Conservation (phyloP, 1,140 invertebrate genomes). For the Drosophila parabipectinata region DNA sequence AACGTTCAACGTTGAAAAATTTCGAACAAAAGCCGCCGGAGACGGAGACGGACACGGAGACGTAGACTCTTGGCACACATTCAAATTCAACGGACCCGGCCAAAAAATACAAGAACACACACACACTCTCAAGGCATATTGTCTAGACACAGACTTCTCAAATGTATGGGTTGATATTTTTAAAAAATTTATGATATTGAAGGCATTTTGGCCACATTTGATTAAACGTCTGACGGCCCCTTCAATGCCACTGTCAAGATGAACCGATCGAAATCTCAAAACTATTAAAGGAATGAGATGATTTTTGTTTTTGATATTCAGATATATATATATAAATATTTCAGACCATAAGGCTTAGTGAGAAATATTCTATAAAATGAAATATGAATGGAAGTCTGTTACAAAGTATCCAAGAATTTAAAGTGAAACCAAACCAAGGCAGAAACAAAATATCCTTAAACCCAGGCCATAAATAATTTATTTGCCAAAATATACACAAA, state of each 20-base stretch:
- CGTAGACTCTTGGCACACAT: slow-evolving; percentile 59
- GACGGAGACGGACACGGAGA: slow-evolving; percentile 14
- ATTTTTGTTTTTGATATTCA: too few species aligned
- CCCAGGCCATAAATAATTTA: too few species aligned
- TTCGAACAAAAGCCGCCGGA: slow-evolving; percentile 21
- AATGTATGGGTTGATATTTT: slow-evolving; percentile 50
- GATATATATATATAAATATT: too few species aligned
- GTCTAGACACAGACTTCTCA: not conserved
- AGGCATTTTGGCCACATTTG: slow-evolving; percentile 37
- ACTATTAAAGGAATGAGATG: too few species aligned
- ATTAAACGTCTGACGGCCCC: slow-evolving; percentile 12
- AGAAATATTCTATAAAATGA: too few species aligned
- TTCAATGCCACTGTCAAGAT: slow-evolving; percentile 50
- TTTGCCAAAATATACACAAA: too few species aligned
- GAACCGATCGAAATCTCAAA: slow-evolving; percentile 2
- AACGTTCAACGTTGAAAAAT: slow-evolving; percentile 31
- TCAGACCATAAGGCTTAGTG: too few species aligned
- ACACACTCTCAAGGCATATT: slow-evolving; percentile 18
- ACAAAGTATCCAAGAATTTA: too few species aligned
- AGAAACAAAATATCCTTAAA: too few species aligned
- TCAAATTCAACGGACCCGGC: slow-evolving; percentile 43
- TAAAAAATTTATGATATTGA: slow-evolving; percentile 66
- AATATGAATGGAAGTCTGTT: too few species aligned
- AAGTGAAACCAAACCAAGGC: too few species aligned
- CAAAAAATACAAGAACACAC: slow-evolving; percentile 13